Base-by-base conservation (phyloP, 2,888 invertebrate species). In the Loripinus fragilis region DNA sequence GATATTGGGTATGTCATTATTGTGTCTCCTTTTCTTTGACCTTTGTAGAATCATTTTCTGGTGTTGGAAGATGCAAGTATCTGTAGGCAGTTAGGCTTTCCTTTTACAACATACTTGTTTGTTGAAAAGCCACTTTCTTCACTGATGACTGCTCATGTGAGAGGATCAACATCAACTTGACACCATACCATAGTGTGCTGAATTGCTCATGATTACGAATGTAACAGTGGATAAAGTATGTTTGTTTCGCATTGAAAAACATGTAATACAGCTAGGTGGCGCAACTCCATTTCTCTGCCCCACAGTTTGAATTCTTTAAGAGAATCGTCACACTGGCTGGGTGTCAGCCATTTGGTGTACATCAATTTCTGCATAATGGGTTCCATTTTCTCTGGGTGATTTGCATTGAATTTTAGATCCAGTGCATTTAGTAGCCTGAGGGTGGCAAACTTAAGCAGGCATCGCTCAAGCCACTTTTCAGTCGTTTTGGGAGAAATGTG, bases 131-230 rank as follows among this genome's bases (percentile, higher is more conserved):
- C 75, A 35, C 72, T 30, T 50, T 79, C 75, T n/a, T n/a, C 25
- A 80, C 76, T 33, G 80, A 45, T 50, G 76, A 73, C 64, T 76
- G 80, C 20, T 76, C 76, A 76, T 80, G 79, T 48, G 79, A 80
- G 15, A 80, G 65, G 42, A 75, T 70, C 10, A 80, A 30, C 33
- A 79, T 23, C 48, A 72, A 12, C 64, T 75, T 68, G 17, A 79
- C 79, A 38, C 33, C 60, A 45, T 25, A 15, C 60, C 52, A 71
- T 60, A 73, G 25, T 42, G 66, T 23, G 7, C 28, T 77, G 65
- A 55, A 77, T 28, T 73, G 45, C 41, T 60, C 60, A 45, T 42
- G 23, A 8, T 20, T 35, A 1, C 12, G 48, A 38, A 77, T 17
- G 38, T 65, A 64, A 38, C 17, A 28, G 50, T 69, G 28, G 45